Evolutionary conservation across 1,140 invertebrate species (phyloP), one percentile per base, ranked within the genome.

Genomic region (Zaprionus ghesquierei): DNA sequence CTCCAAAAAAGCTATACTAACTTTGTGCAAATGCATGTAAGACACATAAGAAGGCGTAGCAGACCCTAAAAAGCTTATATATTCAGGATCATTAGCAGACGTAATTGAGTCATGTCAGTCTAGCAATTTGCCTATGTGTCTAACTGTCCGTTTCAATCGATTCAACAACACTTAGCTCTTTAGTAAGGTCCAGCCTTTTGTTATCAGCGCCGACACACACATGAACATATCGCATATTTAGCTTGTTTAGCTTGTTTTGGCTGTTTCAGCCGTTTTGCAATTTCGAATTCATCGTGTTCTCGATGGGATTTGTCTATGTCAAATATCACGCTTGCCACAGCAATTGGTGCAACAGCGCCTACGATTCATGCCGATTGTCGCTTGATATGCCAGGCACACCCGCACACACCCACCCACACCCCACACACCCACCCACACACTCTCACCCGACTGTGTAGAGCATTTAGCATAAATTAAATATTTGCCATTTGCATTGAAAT

Each of bases 391-490:
- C 15, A 50, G 44, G 51, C 77, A 73, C 61, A 85, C 8, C 59
- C 69, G n/a, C 56, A 25, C 56, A 41, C 22, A 35, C 53, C 8
- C 66, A 70, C 50, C 9, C 35, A 15, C 13, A 29, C 20, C n/a
- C 60, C 2, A 38, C 13, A 50, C 35, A 55, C 81, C 66, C 58
- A 84, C 5, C 59, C 69, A n/a, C 56, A 25, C 46, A 41, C 22
- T 27, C 53, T 6, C 66, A 70, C 51, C 55, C 58, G 50, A 46
- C 44, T 69, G 53, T 25, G 27, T 27, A 49, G 72, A 22, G 65
- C 66, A 75, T 77, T 77, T 77, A 70, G 68, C 72, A 77, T 77
- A 77, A 62, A 77, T 78, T 75, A 78, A 78, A 78, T 75, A 70
- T 71, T 71, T 51, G 61, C 44, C 27, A 58, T 74, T 62, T 69